Base-by-base conservation (phyloP, 2,888 invertebrate genomes). In the Nymphalis urticae region DNA sequence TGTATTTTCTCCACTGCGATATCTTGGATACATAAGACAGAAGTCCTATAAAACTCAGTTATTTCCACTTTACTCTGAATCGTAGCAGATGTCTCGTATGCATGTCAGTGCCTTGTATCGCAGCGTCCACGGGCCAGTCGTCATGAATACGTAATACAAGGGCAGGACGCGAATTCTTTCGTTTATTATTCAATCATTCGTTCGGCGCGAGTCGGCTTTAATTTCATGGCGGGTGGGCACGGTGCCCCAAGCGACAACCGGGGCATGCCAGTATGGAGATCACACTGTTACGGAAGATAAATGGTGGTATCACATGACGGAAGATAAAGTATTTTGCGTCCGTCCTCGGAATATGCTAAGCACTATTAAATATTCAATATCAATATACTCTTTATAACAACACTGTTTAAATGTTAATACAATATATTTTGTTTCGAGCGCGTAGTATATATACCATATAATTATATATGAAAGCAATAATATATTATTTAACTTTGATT, bases 131-230 rank as follows among this genome's bases (percentile, higher is more conserved):
- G 81, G 85, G 82, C 86, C 87, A 90, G 90, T 86, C 82, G 90
- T 86, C 91, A 92, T 92, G 91, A 92, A 92, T 92, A 92, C 92
- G 85, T 92, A 92, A 92, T 90, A 89, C 88, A 90, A 89, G 90
- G 88, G 85, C 87, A 90, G 88, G 88, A 90, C 87, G 91, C 89
- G 89, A 89, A 91, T 92, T 91, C 92, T 92, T 92, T 92, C 92
- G 91, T 92, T 91, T 92, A 92, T 92, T 92, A 92, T 92, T 92
- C 92, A 92, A 92, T 92, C 92, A 92, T 89, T 92, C 92, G 92
- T 92, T 90, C 88, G 90, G 89, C 84, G 91, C 86, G 90, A 91
- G 89, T 90, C 90, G 90, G 89, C 87, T 92, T 92, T 92, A 92
- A 92, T 92, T 92, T 92, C 92, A 92, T 92, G 92, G 89, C 88